Base-by-base conservation (phyloP, 2,113 vertebrate genomes). In the Larimichthys crocea region DNA sequence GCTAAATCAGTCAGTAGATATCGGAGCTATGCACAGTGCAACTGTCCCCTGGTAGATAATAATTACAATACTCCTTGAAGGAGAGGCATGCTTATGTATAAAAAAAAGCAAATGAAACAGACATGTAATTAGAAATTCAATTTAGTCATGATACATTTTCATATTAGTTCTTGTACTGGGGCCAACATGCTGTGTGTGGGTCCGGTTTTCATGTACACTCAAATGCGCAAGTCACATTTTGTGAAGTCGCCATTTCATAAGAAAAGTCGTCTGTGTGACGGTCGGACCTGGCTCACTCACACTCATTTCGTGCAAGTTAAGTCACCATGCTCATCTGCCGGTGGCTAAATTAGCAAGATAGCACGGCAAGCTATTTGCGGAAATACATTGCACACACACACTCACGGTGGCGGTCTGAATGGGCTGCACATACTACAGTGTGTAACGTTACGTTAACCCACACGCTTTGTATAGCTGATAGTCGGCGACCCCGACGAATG, bases 311-410 rank as follows among this genome's bases (percentile, higher is more conserved):
- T 75, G 53, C 11, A 49, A 48, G 42, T 81, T 74, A 66, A 80
- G 55, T 79, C 82, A 75, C 24, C 7, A 35, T 26, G 60, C 57
- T 86, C 71, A 86, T 75, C 79, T 84, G 56, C 67, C 20, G 56
- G 76, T 48, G 29, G 42, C 65, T 40, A 74, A 75, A 80, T 79
- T 57, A 83, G 67, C 57, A 49, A 44, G 10, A 76, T 55, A 67
- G 74, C 82, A 29, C 15, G 50, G 59, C 73, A 40, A n/a, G 57
- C 75, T 66, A 76, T 46, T 42, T 65, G 66, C 57, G 69, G 74
- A 76, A 83, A 80, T 22, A 68, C 69, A 56, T 1, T 15, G 42
- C 79, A 82, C 35, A 9, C 35, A 40, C 35, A 40, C 88, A 83
- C 74, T n/a, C 48, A n/a, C 12, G 8, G 44, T 5, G 12, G 62